Evolutionary conservation across 2,888 invertebrate genomes (phyloP).

Genomic region (Platypus cylindrus): DNA sequence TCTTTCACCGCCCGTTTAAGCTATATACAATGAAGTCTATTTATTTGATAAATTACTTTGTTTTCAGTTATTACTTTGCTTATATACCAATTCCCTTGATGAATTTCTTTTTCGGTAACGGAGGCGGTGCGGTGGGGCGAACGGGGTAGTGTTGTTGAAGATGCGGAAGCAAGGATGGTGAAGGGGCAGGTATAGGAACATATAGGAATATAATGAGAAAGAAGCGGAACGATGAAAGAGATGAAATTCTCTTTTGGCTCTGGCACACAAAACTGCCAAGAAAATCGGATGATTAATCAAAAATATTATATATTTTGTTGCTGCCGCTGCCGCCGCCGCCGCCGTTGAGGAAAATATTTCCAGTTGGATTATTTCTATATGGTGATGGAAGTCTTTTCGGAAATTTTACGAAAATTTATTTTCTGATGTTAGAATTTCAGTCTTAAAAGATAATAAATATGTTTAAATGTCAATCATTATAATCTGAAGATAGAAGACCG

Average conservation of each 20-base stretch:
- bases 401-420: constrained; percentile 3
- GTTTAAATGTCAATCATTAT: too few species aligned
- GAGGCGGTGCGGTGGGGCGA: constrained; percentile 1
- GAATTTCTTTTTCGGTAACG: constrained; percentile 17
- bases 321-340: too few species aligned
- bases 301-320: too few species aligned
- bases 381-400: not conserved
- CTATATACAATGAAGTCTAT: constrained; percentile 32
- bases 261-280: constrained; percentile 14
- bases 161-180: constrained; percentile 6
- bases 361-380: constrained; percentile 3
- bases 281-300: constrained; percentile 17
- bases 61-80: constrained; percentile 32
- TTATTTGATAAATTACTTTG: constrained; percentile 36
- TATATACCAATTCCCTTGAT: constrained; percentile 12
- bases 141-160: too few species aligned
- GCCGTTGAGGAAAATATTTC: constrained; percentile 9
- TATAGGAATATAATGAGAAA: too few species aligned
- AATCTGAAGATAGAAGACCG: too few species aligned
- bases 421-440: too few species aligned
- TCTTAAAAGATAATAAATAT: too few species aligned
- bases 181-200: too few species aligned
- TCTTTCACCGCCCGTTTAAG: too few species aligned
- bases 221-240: too few species aligned
- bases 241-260: too few species aligned